These are phyloP conservation scores for Sepiola atlantica DNA, from an alignment of 2,888 invertebrate species.

Conservation along the genomic window DNA sequence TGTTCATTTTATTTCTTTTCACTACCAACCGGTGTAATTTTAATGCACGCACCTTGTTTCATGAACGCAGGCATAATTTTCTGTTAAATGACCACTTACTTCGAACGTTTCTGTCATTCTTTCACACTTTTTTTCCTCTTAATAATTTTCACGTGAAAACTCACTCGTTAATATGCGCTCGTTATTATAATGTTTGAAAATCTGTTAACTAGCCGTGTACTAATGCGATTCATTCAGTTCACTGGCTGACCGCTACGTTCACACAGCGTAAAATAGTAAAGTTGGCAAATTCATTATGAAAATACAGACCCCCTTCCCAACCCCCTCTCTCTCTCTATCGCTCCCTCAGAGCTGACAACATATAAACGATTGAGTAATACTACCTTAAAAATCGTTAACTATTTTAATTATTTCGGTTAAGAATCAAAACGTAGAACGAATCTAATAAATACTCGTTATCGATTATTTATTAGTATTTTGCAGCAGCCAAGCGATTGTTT, in stretches of 20 bases:
- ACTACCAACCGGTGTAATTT: neutral
- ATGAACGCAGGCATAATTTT: neutral
- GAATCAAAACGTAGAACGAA: neutral
- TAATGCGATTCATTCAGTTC: neutral
- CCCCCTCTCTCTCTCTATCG: neutral
- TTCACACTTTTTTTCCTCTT: neutral
- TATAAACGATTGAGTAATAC: neutral
- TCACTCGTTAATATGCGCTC: neutral
- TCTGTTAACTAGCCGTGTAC: no score
- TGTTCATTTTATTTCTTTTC: neutral
- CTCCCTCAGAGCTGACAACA: neutral
- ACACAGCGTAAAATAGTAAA: neutral
- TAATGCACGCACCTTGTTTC: no score
- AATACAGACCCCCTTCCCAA: neutral
- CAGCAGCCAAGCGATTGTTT: no score
- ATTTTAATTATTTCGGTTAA: neutral
- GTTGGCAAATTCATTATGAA: neutral
- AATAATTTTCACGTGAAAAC: neutral
- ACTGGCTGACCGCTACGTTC: neutral
- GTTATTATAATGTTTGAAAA: neutral
- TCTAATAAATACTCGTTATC: neutral
- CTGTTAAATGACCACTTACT: neutral
- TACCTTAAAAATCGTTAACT: neutral
- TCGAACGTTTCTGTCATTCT: neutral
- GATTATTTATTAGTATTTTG: no score